Evolutionary conservation across 1,140 invertebrate genomes (phyloP).

Genomic region (Lucilia cuprina): DNA sequence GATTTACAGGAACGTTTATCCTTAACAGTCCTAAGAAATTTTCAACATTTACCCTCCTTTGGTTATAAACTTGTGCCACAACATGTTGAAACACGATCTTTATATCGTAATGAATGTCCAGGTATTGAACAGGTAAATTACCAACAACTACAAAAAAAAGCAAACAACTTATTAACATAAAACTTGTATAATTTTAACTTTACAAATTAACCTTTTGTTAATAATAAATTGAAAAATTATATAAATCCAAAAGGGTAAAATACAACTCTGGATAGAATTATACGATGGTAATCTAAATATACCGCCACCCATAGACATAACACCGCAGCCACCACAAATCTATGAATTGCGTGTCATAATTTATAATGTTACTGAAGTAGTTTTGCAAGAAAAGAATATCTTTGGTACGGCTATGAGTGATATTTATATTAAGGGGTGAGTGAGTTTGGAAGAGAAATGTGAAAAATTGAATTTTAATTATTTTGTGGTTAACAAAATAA

Average conservation of each 20-base stretch:
- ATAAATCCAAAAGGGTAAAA: constrained; percentile 72
- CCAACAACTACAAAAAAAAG: neutral
- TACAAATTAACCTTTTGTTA: neutral
- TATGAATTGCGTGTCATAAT: constrained; percentile 86
- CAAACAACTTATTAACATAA: neutral
- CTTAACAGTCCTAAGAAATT: constrained; percentile 73
- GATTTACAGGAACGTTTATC: constrained; percentile 72
- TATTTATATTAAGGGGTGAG: constrained; percentile 86
- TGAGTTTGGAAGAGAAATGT: constrained; percentile 17
- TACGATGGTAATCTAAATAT: constrained; percentile 70
- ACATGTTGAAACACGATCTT: constrained; percentile 84
- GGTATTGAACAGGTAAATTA: constrained; percentile 80
- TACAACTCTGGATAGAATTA: constrained; percentile 92
- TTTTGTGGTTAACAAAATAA: neutral
- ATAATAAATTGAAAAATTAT: neutral
- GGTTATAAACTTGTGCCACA: constrained; percentile 84
- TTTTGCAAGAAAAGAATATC: constrained; percentile 78
- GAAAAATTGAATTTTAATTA: neutral
- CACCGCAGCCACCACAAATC: constrained; percentile 74
- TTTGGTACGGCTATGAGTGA: constrained; percentile 84
- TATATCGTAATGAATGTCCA: constrained; percentile 78
- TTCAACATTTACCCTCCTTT: constrained; percentile 76
- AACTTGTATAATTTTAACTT: neutral
- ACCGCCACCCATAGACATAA: constrained; percentile 78
- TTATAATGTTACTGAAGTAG: constrained; percentile 80